Evolutionary conservation across 2,113 vertebrate genomes (phyloP).

Genomic region (Hystrix cristata): DNA sequence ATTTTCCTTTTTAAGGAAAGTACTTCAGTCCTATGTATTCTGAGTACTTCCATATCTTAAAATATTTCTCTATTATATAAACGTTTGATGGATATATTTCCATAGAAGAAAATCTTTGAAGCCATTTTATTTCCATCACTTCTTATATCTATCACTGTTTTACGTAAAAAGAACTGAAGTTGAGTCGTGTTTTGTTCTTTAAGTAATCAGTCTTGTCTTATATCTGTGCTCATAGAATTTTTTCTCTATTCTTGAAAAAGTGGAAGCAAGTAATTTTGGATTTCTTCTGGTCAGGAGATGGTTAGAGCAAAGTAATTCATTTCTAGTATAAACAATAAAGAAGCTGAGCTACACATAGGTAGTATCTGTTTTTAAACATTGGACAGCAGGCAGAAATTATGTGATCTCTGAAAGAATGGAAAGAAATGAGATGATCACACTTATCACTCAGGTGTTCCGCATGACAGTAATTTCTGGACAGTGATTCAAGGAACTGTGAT

Average conservation of each 20-base stretch:
- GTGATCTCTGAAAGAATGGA: neutral
- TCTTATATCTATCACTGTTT: neutral
- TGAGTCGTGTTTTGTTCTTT: neutral
- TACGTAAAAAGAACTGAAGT: neutral
- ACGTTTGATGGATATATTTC: neutral
- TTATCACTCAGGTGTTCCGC: neutral
- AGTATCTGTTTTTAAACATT: neutral
- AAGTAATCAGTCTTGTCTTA: neutral
- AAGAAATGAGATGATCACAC: neutral
- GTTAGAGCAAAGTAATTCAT: neutral
- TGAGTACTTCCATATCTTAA: neutral
- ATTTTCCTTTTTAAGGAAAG: neutral
- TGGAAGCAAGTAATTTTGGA: neutral
- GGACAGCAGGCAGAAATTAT: neutral
- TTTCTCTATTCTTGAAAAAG: neutral
- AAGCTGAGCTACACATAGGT: neutral
- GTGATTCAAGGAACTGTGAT: neutral
- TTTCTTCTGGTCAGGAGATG: neutral
- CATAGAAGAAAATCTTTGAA: neutral
- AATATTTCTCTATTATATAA: neutral
- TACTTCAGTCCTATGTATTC: neutral
- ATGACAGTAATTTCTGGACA: neutral
- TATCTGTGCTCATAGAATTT: neutral
- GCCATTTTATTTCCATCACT: neutral
- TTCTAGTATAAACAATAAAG: neutral